Percentiles rank a stretch among this genome's conserved stretches.
phyloP scores from a whole-genome alignment of 2,113 vertebrate species.

The Trinectes maculatus region DNA sequence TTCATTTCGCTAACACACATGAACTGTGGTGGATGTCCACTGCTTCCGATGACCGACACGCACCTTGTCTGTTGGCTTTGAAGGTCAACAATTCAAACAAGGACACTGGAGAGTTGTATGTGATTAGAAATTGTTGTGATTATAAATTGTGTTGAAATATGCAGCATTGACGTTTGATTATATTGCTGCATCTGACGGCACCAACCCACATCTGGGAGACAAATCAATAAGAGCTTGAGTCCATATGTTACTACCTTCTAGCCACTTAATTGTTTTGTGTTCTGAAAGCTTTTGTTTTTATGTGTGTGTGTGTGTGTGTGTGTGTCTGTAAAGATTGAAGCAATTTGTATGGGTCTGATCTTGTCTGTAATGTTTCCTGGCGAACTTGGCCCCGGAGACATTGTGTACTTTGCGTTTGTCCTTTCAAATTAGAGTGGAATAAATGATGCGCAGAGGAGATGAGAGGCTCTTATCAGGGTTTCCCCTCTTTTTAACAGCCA shows the following conservation, averaged over 20 bases:
- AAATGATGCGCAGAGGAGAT: constrained; percentile 20
- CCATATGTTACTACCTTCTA: background rate
- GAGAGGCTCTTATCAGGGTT: constrained; percentile 11
- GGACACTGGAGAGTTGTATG: constrained; percentile 6
- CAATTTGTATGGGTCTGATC: constrained; percentile 25
- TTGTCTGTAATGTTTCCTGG: background rate
- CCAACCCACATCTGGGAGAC: constrained; percentile 10
- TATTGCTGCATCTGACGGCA: background rate
- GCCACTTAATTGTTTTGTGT: background rate
- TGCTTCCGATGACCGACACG: background rate
- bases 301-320: background rate
- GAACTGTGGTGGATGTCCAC: background rate
- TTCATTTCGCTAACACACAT: constrained; percentile 13
- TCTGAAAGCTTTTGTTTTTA: background rate
- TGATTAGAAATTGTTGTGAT: background rate
- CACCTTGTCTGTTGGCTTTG: constrained; percentile 6
- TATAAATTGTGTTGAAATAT: constrained; percentile 4
- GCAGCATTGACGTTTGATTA: background rate
- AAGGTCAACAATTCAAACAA: constrained; percentile 7
- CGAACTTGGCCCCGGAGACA: background rate
- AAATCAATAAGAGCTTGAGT: too few species aligned
- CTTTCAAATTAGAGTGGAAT: constrained; percentile 23
- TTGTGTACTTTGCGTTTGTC: constrained; percentile 17
- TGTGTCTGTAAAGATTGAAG: constrained; percentile 2
- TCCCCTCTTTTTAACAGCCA: constrained; percentile 4